Evolutionary conservation across 30 jellyfish, hydroid and myxozoan species (phyloP), one percentile per base, ranked within the genome.

Genomic region (Catostylus mosaicus): DNA sequence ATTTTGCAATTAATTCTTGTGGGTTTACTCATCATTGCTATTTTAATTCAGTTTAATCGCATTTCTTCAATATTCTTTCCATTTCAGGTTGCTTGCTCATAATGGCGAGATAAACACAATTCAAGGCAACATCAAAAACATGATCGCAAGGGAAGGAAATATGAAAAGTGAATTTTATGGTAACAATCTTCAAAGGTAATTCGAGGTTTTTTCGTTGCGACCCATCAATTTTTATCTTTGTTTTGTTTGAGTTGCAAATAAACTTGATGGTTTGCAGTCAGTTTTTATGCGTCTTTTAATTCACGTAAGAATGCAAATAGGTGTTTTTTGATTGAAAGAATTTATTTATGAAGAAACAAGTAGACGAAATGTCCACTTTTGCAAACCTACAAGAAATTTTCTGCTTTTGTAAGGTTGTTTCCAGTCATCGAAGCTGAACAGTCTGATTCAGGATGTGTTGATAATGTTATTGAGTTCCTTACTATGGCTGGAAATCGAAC

Each of bases 381-480:
- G n/a, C n/a, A n/a, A n/a, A n/a, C n/a, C n/a, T n/a, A n/a, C n/a
- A n/a, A n/a, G n/a, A n/a, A n/a, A n/a, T n/a, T n/a, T n/a, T n/a
- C n/a, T n/a, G n/a, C n/a, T n/a, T n/a, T n/a, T n/a, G 31, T 32
- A 38, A 88, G 96, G 62, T 30, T 88, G 67, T 88, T 71, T 80
- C 97, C 97, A 24, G 94, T 88, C 32, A 75, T 88, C 29, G 94
- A 88, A 73, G 83, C 88, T 11, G 94, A 73, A 35, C 94, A 80
- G 63, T 79, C 94, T 1, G 97, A 88, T 73, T 88, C 97, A 12
- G 97, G 94, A 3, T 80, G 94, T 73, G 89, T 80, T 73, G 97
- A 88, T 66, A 88, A 88, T 52, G 86, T 79, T 29, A 31, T 88
- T 11, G 97, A 88, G 29, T 88, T 88, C 52, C 73, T 88, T 23